Evolutionary conservation across 2,888 invertebrate genomes (phyloP).

Genomic region (Epinotia bilunana): DNA sequence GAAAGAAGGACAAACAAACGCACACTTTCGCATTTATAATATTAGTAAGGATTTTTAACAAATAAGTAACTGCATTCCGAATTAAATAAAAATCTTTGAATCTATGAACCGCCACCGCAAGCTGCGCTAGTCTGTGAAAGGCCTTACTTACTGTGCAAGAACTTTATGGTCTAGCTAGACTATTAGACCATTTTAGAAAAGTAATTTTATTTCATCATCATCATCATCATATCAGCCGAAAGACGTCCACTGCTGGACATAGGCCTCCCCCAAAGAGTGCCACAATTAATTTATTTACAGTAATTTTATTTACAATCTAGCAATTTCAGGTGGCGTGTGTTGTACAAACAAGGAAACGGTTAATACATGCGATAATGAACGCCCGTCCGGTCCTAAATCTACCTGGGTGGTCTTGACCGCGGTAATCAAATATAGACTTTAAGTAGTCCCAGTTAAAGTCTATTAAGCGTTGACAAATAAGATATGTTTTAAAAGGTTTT

Average conservation of each 20-base stretch:
- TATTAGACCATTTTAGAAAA: neutral
- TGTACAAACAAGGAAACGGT: constrained; percentile 53
- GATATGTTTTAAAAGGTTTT: neutral
- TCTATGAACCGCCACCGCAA: too few species aligned
- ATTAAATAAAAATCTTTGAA: too few species aligned
- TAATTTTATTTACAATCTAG: neutral
- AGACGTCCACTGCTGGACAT: too few species aligned
- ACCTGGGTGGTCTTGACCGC: neutral
- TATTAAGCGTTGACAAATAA: constrained; percentile 4
- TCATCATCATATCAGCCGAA: too few species aligned
- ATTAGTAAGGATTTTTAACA: too few species aligned
- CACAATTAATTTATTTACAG: too few species aligned
- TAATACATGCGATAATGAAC: constrained; percentile 59
- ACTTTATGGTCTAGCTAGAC: neutral
- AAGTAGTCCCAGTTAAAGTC: neutral
- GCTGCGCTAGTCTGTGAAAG: too few species aligned
- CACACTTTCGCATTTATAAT: too few species aligned
- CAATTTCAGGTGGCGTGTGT: constrained; percentile 50
- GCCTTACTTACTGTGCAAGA: neutral
- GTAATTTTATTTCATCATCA: neutral
- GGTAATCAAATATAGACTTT: neutral
- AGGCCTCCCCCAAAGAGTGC: too few species aligned
- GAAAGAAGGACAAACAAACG: too few species aligned
- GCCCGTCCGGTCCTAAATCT: constrained; percentile 51
- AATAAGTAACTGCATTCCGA: too few species aligned